Conservation (phyloP, 2,797 vertebrate genomes). For the Danio tinwini region DNA sequence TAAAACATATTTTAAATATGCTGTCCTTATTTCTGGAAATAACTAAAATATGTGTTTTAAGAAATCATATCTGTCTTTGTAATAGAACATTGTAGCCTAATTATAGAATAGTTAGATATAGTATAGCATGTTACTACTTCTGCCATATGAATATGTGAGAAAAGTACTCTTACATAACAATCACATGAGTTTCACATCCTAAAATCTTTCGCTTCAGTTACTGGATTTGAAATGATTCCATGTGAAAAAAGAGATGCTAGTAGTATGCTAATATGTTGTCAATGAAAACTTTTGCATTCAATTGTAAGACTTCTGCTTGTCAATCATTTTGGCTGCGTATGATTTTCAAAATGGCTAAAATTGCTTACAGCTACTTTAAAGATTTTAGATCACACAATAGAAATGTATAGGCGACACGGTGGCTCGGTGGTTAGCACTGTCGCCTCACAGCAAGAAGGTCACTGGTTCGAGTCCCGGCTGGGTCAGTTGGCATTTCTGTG, state of each 20-base stretch:
- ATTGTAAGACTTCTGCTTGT: neutral
- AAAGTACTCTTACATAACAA: too few relatives aligned
- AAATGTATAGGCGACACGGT: too few relatives aligned
- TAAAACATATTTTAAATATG: neutral
- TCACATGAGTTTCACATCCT: too few relatives aligned
- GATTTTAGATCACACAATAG: neutral
- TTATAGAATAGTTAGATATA: neutral
- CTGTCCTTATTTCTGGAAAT: neutral
- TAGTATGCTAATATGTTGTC: neutral
- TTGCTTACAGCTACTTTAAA: neutral
- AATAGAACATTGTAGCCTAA: neutral
- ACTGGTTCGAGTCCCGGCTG: too few relatives aligned
- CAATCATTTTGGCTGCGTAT: neutral
- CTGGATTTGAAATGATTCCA: too few relatives aligned
- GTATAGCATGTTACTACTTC: neutral
- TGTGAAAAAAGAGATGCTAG: neutral
- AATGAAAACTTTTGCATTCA: neutral
- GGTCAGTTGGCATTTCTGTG: too few relatives aligned
- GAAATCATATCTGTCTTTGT: neutral
- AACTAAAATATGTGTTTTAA: neutral
- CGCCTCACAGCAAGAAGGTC: too few relatives aligned
- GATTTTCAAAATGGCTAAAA: neutral
- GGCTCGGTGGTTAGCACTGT: too few relatives aligned
- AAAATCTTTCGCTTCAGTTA: too few relatives aligned
- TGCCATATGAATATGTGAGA: neutral